Evolutionary conservation across 2,113 vertebrate species (phyloP), one percentile per base, ranked within the genome.

Genomic region (Poecilia latipinna): DNA sequence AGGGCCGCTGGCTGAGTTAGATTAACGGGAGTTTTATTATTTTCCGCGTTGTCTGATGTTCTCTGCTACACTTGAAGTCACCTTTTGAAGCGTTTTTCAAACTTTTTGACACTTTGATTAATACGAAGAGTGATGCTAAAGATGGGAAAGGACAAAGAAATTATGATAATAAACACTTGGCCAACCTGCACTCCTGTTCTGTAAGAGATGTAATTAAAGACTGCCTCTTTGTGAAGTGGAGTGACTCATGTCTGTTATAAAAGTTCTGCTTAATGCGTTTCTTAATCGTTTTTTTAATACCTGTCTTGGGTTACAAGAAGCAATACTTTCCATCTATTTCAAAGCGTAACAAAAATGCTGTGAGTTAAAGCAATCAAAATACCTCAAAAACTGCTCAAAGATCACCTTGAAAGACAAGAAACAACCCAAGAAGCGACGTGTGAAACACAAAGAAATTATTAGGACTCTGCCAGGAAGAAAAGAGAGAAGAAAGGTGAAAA

Each of bases 131-230:
- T 61, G 69, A 78, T 32, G 78, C 76, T n/a, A 61, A 76, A 74
- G 82, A 72, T 6, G 44, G 61, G 17, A 90, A 89, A 90, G 77
- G 82, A 88, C 87, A 87, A 90, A 87, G 70, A 75, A 70, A 87
- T 87, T 86, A 87, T 74, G 68, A 79, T 79, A 74, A 89, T 83
- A 61, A 82, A 80, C 65, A 81, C 60, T 26, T 70, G 35, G 60
- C 70, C 31, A 68, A 57, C 31, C 37, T 29, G 68, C 63, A 74
- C 33, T 64, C 35, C 63, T 33, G 57, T 63, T 3, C 33, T 39
- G 61, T 54, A 28, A 66, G 35, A 68, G 68, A 63, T 86, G 65
- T 75, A 79, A 86, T 89, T 90, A 89, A 69, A 82, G 65, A 48
- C 26, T 13, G 60, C 33, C 31, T 61, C 65, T 84, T 84, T 70